A percentile compares a stretch with the other conserved stretches of the same genome.
Evolutionary conservation across 1,140 invertebrate genomes (phyloP).

Genomic region (Rhagoletis zephyria): DNA sequence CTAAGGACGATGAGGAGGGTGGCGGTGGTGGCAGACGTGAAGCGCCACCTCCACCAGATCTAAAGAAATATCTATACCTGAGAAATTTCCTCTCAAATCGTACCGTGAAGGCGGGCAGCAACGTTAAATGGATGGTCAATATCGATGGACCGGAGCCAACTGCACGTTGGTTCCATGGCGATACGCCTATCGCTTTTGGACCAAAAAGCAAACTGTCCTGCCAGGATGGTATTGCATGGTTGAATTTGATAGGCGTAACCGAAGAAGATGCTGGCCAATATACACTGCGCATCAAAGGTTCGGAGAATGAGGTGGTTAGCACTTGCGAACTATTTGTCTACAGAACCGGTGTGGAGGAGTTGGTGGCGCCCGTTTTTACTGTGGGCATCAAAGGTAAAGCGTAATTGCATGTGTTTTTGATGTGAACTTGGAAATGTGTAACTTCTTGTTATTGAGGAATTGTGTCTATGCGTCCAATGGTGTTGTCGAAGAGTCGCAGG

Average conservation of each 20-base stretch:
- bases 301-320: constrained; percentile 70
- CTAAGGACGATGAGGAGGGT: constrained; percentile 62
- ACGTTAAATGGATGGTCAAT: constrained; percentile 82
- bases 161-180: constrained; percentile 82
- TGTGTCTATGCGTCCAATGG: neutral
- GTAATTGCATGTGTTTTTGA: neutral
- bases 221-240: constrained; percentile 77
- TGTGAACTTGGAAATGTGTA: neutral
- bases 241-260: constrained; percentile 78
- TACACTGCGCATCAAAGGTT: constrained; percentile 78
- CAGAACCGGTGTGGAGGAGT: constrained; percentile 64
- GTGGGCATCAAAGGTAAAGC: constrained; percentile 71
- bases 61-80: constrained; percentile 80
- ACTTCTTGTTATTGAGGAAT: neutral
- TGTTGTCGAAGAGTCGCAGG: neutral
- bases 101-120: constrained; percentile 77
- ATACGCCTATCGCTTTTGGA: constrained; percentile 72
- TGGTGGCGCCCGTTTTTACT: constrained; percentile 68
- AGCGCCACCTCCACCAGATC: constrained; percentile 71
- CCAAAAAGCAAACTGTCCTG: constrained; percentile 74
- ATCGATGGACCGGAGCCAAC: constrained; percentile 83
- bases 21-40: constrained; percentile 62
- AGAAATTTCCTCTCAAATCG: constrained; percentile 81
- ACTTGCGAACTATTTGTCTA: constrained; percentile 71
- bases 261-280: constrained; percentile 78